A percentile compares a stretch with the other conserved stretches of the same genome.
These are phyloP conservation scores for Pipra filicauda DNA, from an alignment of 2,113 vertebrate genomes.

Conservation along the genomic window DNA sequence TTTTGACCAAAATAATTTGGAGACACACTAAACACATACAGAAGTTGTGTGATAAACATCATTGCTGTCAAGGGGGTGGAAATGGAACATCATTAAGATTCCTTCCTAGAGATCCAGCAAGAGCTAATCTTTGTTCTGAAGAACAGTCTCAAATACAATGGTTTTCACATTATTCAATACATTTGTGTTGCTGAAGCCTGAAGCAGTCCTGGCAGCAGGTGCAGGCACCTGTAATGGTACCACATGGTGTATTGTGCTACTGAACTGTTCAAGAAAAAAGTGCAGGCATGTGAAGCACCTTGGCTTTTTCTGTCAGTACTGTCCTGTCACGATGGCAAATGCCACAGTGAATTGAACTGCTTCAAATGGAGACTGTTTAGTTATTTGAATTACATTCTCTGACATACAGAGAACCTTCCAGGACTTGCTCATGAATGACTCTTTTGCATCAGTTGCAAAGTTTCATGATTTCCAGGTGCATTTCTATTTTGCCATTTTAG, in stretches of 20 bases:
- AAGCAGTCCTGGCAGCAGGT: background rate
- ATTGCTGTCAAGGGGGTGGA: background rate
- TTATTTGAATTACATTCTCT: background rate
- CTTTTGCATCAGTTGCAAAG: background rate
- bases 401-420: background rate
- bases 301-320: background rate
- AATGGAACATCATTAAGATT: background rate
- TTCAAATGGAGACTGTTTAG: background rate
- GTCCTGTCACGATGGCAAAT: background rate
- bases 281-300: rapidly evolving
- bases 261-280: background rate
- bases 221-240: background rate
- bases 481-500: background rate
- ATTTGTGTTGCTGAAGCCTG: background rate
- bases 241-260: background rate
- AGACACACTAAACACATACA: background rate
- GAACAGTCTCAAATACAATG: background rate
- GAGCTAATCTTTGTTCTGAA: background rate
- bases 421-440: background rate
- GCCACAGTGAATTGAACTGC: background rate
- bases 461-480: background rate
- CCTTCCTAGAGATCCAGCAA: background rate
- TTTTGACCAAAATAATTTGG: background rate
- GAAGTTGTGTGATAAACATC: background rate
- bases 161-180: background rate